phyloP scores from a whole-genome alignment of 2,797 vertebrate species.

The Sphenodon punctatus region DNA sequence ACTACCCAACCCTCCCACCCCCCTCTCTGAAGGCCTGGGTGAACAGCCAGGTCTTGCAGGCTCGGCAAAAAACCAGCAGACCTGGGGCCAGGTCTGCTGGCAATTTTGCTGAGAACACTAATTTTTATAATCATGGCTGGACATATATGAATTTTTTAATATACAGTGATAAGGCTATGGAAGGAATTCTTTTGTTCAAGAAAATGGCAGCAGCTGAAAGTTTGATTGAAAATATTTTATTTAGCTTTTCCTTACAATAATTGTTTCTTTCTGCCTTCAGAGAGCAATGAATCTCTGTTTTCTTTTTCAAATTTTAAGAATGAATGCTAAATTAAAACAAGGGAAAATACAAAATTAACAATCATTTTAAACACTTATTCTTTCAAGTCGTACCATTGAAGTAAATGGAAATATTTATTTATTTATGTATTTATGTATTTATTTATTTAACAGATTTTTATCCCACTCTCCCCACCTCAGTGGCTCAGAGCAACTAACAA shows the following conservation, averaged over 20 bases:
- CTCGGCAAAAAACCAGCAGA: too few relatives aligned
- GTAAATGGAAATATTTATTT: background rate
- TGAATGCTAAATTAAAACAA: background rate
- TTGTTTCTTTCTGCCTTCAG: conserved; percentile 1
- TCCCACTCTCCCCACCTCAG: too few relatives aligned
- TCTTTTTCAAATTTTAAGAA: background rate
- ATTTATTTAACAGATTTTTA: too few relatives aligned
- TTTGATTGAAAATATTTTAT: conserved; percentile 22
- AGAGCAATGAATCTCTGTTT: background rate
- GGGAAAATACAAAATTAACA: conserved; percentile 16
- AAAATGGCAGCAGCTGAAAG: conserved; percentile 35
- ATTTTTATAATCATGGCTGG: conserved; percentile 20
- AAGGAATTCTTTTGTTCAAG: conserved; percentile 44
- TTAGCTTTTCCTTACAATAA: background rate
- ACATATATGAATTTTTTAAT: conserved; percentile 36
- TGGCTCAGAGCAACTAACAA: too few relatives aligned
- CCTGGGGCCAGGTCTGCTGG: too few relatives aligned
- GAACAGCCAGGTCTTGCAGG: too few relatives aligned
- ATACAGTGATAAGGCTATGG: conserved; percentile 14
- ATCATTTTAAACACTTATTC: fast-evolving
- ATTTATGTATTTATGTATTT: too few relatives aligned
- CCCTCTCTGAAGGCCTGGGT: too few relatives aligned
- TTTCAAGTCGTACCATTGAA: background rate
- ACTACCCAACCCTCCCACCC: too few relatives aligned
- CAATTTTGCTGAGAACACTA: conserved; percentile 26